Conservation (phyloP, 2,113 vertebrate genomes). For the Paradoxurus hermaphroditus region DNA sequence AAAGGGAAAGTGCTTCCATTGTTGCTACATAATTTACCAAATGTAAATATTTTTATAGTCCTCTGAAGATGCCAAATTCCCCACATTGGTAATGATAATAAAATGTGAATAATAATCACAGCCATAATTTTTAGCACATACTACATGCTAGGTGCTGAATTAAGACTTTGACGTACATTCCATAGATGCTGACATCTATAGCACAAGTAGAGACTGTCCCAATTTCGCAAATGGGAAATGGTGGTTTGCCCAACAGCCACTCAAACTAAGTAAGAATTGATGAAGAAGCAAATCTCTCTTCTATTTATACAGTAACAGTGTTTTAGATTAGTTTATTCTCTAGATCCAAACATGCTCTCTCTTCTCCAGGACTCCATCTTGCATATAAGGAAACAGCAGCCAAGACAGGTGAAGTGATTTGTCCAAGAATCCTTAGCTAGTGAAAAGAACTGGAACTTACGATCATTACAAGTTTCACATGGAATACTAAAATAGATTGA, state of each 20-base stretch:
- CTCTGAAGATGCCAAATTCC: not conserved
- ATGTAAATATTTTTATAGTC: not conserved
- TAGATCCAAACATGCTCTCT: not conserved
- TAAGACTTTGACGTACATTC: not conserved
- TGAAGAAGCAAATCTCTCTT: not conserved
- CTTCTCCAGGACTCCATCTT: not conserved
- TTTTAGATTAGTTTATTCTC: not conserved
- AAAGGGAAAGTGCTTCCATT: not conserved
- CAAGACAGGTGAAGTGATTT: not conserved
- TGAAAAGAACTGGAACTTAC: not conserved
- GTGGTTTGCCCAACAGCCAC: not conserved
- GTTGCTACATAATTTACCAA: not conserved
- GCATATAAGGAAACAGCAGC: not conserved
- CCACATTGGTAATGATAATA: not conserved
- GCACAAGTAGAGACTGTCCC: not conserved
- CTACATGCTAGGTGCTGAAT: not conserved
- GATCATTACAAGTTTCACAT: not conserved
- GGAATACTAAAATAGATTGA: not conserved
- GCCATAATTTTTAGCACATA: not conserved
- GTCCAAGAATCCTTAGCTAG: not conserved
- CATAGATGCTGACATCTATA: not conserved
- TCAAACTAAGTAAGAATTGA: not conserved
- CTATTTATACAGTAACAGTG: not conserved
- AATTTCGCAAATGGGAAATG: not conserved
- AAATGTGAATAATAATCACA: not conserved